Evolutionary conservation across 2,113 vertebrate species (phyloP).

Genomic region (Albula glossodonta): DNA sequence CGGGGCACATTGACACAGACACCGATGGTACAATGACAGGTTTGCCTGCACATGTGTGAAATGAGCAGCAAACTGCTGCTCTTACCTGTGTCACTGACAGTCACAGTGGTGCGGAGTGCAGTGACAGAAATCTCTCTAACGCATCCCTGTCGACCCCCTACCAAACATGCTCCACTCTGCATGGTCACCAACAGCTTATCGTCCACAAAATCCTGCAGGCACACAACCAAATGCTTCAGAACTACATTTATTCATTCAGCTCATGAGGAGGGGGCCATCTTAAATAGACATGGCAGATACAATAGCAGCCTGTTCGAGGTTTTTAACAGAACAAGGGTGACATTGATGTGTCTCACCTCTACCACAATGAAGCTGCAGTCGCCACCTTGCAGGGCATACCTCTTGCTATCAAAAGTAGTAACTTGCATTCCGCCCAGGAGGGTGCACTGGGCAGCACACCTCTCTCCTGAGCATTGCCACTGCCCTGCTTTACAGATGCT

Average conservation of each 20-base stretch:
- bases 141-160: constrained; percentile 60
- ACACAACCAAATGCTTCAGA: constrained; percentile 7
- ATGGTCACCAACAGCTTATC: constrained; percentile 70
- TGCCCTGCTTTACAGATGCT: constrained; percentile 78
- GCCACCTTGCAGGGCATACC: constrained; percentile 70
- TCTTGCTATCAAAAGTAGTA: constrained; percentile 81
- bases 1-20: background rate
- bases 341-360: constrained; percentile 71
- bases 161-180: constrained; percentile 62
- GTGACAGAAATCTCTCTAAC: constrained; percentile 70
- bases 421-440: constrained; percentile 78
- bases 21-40: background rate
- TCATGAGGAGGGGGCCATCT: background rate
- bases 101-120: constrained; percentile 61
- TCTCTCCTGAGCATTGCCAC: constrained; percentile 79
- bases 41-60: too few species aligned
- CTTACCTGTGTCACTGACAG: constrained; percentile 77
- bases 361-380: constrained; percentile 74
- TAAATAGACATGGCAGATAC: background rate
- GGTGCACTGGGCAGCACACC: constrained; percentile 76
- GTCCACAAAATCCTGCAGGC: constrained; percentile 77
- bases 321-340: background rate
- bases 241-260: background rate
- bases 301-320: background rate
- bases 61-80: background rate